Conservation (phyloP, 1,140 invertebrate species). For the Sesamia nonagrioides region DNA sequence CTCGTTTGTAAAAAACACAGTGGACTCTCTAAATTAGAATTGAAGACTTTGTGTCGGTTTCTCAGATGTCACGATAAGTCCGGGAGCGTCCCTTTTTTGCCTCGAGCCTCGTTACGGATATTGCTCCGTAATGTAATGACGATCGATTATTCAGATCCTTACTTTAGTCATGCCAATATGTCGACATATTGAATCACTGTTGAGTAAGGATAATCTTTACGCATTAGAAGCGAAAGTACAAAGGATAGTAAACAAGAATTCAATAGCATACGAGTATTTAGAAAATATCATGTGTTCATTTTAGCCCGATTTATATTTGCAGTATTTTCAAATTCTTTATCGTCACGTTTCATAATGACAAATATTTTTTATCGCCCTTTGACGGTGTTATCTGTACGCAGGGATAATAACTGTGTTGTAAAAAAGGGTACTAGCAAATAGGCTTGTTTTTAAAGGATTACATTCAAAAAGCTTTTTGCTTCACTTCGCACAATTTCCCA, state of each 20-base stretch:
- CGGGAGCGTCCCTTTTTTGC: slow-evolving; percentile 26
- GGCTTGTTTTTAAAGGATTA: slow-evolving; percentile 33
- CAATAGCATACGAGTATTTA: neutral
- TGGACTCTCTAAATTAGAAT: slow-evolving; percentile 26
- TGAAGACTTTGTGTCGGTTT: slow-evolving; percentile 1
- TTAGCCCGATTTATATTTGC: neutral
- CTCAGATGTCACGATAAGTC: slow-evolving; percentile 33
- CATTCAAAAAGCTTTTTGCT: slow-evolving; percentile 35
- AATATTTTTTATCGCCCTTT: neutral
- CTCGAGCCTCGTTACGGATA: slow-evolving; percentile 34
- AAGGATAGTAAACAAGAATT: neutral
- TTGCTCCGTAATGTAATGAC: slow-evolving; percentile 43
- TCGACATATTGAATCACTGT: slow-evolving; percentile 26
- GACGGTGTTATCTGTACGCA: neutral
- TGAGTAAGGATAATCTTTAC: slow-evolving; percentile 4
- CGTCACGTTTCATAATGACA: neutral
- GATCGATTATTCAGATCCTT: slow-evolving; percentile 33
- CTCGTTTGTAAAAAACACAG: slow-evolving; percentile 20
- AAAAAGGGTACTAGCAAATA: slow-evolving; percentile 27
- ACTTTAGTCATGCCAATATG: slow-evolving; percentile 33
- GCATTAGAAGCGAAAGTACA: neutral
- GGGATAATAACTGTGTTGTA: neutral
- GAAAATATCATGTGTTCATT: neutral
- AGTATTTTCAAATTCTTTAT: neutral
- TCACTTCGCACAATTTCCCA: slow-evolving; percentile 21